A percentile compares a stretch with the other conserved stretches of the same genome.
phyloP scores from a whole-genome alignment of 2,113 vertebrate species.

The Orcinus orca region DNA sequence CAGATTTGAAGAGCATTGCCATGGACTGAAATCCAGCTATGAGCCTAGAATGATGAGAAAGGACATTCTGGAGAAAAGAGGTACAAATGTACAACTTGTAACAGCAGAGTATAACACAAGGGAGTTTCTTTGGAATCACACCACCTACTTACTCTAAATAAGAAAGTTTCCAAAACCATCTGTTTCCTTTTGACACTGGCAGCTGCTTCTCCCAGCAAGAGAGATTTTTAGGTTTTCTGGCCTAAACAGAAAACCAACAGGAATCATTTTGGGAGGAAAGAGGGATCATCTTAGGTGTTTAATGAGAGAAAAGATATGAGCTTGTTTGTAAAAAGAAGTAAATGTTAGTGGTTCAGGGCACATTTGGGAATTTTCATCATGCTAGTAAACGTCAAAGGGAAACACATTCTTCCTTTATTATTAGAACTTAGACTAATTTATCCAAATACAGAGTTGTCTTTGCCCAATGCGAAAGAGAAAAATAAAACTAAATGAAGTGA shows the following conservation, averaged over 20 bases:
- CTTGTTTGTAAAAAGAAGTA: slow-evolving; percentile 53
- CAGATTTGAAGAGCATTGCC: slow-evolving; percentile 23
- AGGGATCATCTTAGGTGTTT: slow-evolving; percentile 15
- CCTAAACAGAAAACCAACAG: slow-evolving; percentile 52
- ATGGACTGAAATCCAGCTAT: neutral
- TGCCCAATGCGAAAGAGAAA: slow-evolving; percentile 53
- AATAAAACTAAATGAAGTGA: slow-evolving; percentile 62
- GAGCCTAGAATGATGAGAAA: neutral
- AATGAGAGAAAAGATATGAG: slow-evolving; percentile 43
- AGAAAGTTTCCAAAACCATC: slow-evolving; percentile 47
- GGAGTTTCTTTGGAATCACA: slow-evolving; percentile 45
- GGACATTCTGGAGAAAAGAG: neutral
- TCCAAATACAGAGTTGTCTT: slow-evolving; percentile 44
- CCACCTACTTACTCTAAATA: slow-evolving; percentile 33
- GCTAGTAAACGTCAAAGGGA: slow-evolving; percentile 70
- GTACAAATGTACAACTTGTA: neutral
- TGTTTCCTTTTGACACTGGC: slow-evolving; percentile 26
- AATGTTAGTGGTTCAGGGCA: slow-evolving; percentile 53
- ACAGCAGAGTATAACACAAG: neutral
- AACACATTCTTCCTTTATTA: slow-evolving; percentile 49
- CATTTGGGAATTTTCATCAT: slow-evolving; percentile 66
- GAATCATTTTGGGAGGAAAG: slow-evolving; percentile 51
- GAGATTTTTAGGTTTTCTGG: neutral
- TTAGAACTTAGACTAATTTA: slow-evolving; percentile 64
- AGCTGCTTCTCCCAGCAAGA: neutral